Percentiles rank a stretch among this genome's conserved stretches.
phyloP scores from a whole-genome alignment of 1,140 invertebrate species.

The Idris sp. region DNA sequence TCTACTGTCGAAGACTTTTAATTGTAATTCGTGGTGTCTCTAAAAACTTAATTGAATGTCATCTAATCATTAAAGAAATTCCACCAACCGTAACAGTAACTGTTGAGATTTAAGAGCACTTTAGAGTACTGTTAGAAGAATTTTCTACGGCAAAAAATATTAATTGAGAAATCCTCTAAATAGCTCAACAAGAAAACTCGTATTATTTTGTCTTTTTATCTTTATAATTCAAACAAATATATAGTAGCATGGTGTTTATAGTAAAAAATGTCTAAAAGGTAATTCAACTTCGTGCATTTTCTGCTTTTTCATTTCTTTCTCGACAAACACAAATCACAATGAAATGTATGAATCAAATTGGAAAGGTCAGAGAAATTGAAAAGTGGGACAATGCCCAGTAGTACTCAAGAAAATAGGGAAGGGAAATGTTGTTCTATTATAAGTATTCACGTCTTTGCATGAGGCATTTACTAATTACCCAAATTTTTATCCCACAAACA shows the following conservation, averaged over 20 bases:
- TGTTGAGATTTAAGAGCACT: conserved; percentile 4
- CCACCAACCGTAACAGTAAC: conserved; percentile 12
- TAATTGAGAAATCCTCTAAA: conserved; percentile 27
- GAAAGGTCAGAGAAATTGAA: conserved; percentile 51
- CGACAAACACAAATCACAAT: conserved; percentile 26
- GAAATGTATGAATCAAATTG: conserved; percentile 30
- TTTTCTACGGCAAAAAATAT: conserved; percentile 20
- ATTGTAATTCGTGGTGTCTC: neutral
- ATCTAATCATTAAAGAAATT: conserved; percentile 12
- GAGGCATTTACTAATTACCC: conserved; percentile 44
- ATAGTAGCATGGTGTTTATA: no score
- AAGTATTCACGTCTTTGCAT: conserved; percentile 16
- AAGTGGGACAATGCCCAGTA: conserved; percentile 50
- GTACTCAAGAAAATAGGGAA: no score
- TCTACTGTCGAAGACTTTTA: no score
- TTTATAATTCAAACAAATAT: no score
- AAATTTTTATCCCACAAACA: conserved; percentile 39
- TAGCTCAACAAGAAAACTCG: neutral
- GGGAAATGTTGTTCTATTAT: conserved; percentile 32
- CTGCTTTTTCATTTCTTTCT: conserved; percentile 38
- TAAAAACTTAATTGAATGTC: conserved; percentile 13
- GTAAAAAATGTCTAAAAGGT: conserved; percentile 16
- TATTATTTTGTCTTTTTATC: no score
- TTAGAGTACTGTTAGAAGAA: conserved; percentile 15
- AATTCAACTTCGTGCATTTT: conserved; percentile 9